Evolutionary conservation across 2,888 invertebrate genomes (phyloP), one percentile per base, ranked within the genome.

Genomic region (Trichopoda pennipes): DNA sequence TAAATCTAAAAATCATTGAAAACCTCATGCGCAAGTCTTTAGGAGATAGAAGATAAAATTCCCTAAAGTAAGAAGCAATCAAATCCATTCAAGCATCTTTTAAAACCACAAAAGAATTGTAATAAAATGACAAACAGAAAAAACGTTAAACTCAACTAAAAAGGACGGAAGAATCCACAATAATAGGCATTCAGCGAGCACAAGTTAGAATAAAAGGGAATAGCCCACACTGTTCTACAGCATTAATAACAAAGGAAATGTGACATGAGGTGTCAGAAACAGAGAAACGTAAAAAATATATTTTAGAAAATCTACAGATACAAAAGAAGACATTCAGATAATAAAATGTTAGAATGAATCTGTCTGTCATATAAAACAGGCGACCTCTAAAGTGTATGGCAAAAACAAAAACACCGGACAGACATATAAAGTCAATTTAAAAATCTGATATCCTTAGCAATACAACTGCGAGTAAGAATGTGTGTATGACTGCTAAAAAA

Each of bases 91-190:
- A 77, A 68, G 63, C 61, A 72, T 72, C 78, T 60, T 72, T 72
- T 78, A 44, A 79, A 79, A 73, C 78, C 72, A 73, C 60, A 79
- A 79, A 79, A 73, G 72, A 72, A 75, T 75, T 60, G 75, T 66
- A 68, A 68, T 51, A 32, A 66, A 75, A 68, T 68, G 49, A 28
- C 38, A 76, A 38, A 49, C n/a, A 28, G 44, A 32, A 51, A 42
- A 56, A 58, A 42, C 12, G n/a, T 28, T 3, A 56, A 42, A 51
- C 12, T 38, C 8, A 51, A 63, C 14, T 21, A 28, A 66, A 4
- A 28, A 32, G 38, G 63, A 75, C 23, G 56, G 32, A 69, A 42
- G 28, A 80, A 68, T 55, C 68, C 68, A 53, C 55, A 61, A 38
- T 3, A 38, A 38, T 38, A 38, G 69, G 47, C 19, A 61, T 38